Conservation (phyloP, 2,113 vertebrate species). For the Phalacrocorax aristotelis region DNA sequence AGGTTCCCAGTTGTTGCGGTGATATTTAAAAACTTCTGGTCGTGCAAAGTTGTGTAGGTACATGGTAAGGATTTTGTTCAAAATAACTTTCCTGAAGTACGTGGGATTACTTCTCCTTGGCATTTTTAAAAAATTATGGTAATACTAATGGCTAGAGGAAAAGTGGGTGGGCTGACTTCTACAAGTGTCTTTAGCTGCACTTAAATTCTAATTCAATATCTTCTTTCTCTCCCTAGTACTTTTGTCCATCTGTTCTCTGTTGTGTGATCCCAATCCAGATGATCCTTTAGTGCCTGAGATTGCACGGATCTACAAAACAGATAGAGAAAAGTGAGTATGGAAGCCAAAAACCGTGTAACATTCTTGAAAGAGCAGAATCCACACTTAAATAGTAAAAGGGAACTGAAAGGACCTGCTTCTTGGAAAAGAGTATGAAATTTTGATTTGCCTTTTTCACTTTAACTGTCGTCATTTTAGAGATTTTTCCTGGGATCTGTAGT, state of each 20-base stretch:
- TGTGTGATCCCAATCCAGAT: conserved; percentile 99
- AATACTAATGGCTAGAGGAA: not conserved
- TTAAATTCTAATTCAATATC: conserved; percentile 21
- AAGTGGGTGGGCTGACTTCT: not conserved
- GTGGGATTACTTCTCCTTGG: not conserved
- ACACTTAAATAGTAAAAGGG: not conserved
- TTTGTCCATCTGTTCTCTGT: conserved; percentile 99
- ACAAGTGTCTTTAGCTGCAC: not conserved
- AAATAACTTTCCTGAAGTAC: not conserved
- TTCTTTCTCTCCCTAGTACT: conserved; percentile 83
- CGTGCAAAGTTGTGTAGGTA: rapidly evolving
- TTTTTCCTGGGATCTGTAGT: not conserved
- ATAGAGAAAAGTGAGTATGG: conserved; percentile 98
- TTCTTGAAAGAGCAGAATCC: not conserved
- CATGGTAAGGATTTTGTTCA: not conserved
- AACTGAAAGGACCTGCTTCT: not conserved
- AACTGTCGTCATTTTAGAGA: not conserved
- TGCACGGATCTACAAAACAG: conserved; percentile 99
- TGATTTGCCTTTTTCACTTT: not conserved
- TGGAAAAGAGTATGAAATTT: not conserved
- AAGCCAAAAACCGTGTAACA: not conserved
- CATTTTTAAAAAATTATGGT: not conserved
- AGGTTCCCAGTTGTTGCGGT: not conserved
- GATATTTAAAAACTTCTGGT: not conserved
- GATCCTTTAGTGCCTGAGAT: conserved; percentile 99